Percentiles rank a stretch among this genome's conserved stretches.
phyloP scores from a whole-genome alignment of 1,140 invertebrate genomes.

The Heliconius nattereri region DNA sequence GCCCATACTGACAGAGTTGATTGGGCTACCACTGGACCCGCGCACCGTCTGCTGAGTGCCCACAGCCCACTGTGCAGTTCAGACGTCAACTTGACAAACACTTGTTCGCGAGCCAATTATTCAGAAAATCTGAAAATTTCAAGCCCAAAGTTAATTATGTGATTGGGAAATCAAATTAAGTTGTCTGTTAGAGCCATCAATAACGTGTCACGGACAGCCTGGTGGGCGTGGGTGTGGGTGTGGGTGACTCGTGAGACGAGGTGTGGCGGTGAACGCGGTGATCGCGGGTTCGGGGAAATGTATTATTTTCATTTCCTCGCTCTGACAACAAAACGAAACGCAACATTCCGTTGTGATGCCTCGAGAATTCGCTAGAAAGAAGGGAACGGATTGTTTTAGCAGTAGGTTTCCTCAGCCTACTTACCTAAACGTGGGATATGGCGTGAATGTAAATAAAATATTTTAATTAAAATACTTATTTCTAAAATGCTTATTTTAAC shows the following conservation, averaged over 20 bases:
- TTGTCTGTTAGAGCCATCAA: not conserved
- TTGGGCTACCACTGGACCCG: constrained; percentile 1
- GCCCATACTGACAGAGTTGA: constrained; percentile 10
- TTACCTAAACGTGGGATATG: no score
- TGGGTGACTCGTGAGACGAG: no score
- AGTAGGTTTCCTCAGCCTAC: no score
- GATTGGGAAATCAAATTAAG: not conserved
- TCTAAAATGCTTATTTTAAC: no score
- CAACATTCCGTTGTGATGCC: not conserved
- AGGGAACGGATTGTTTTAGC: no score
- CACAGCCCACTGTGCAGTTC: not conserved
- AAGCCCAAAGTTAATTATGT: not conserved
- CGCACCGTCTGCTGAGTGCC: not conserved
- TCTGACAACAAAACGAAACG: not conserved
- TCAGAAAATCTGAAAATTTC: constrained; percentile 5
- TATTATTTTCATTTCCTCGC: no score
- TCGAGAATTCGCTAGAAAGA: no score
- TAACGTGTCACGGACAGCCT: not conserved
- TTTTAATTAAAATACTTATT: no score
- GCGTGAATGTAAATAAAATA: no score
- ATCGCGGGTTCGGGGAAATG: not conserved
- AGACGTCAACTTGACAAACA: not conserved
- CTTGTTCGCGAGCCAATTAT: not conserved
- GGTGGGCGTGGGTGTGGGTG: no score
- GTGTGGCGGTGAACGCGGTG: not conserved